phyloP scores from a whole-genome alignment of 1,140 invertebrate species.

The Oncopodura yosiiana region DNA sequence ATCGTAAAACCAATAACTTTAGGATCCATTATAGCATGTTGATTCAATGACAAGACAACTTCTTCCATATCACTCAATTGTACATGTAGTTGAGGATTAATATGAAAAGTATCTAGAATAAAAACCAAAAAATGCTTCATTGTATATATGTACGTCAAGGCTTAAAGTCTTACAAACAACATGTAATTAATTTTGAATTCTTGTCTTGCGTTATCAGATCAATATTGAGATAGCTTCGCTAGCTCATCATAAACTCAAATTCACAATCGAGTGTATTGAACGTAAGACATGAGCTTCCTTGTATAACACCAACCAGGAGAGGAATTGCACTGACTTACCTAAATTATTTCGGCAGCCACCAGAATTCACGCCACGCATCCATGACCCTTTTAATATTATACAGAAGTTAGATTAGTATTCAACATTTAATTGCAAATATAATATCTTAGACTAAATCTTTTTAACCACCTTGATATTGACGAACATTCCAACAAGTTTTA shows the following conservation, averaged over 20 bases:
- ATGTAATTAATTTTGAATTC: background rate
- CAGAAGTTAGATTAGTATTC: background rate
- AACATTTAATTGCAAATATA: background rate
- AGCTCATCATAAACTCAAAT: no score
- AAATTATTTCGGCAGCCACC: constrained; percentile 84
- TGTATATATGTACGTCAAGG: background rate
- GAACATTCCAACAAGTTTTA: constrained; percentile 73
- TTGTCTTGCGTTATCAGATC: background rate
- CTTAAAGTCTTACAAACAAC: background rate
- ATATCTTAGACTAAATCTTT: no score
- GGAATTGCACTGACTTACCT: constrained; percentile 48
- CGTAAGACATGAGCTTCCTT: background rate
- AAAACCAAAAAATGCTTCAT: background rate
- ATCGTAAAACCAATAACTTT: constrained; percentile 89
- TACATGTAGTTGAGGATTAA: constrained; percentile 79
- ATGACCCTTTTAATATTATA: constrained; percentile 41
- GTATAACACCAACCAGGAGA: background rate
- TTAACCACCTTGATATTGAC: constrained; percentile 63
- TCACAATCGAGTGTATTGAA: no score
- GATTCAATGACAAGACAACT: constrained; percentile 75
- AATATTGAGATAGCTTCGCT: no score
- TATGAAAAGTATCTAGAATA: constrained; percentile 78
- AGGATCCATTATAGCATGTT: constrained; percentile 82
- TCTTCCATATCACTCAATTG: constrained; percentile 72
- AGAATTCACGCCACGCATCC: constrained; percentile 77